Percentiles rank a stretch among this genome's conserved stretches.
Conservation (phyloP, 2,888 invertebrate species). For the Scrobipalpa atriplicella region DNA sequence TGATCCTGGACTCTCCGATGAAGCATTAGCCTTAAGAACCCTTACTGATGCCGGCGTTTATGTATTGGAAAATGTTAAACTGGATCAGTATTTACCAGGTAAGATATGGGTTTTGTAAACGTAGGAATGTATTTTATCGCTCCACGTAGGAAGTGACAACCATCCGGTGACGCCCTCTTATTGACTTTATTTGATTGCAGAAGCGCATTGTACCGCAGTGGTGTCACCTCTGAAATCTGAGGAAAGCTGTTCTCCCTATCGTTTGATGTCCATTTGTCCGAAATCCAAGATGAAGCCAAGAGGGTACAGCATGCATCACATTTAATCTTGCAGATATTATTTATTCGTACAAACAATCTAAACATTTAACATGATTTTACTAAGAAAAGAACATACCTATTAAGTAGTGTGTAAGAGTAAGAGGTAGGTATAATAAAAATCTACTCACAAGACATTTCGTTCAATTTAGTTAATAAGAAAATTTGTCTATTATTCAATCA, state of each 20-base stretch:
- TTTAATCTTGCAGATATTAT: constrained; percentile 16
- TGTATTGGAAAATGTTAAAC: constrained; percentile 83
- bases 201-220: constrained; percentile 61
- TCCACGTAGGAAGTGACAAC: too few relatives aligned
- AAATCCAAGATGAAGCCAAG: constrained; percentile 35
- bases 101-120: too few relatives aligned
- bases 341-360: too few relatives aligned
- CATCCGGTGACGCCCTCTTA: neutral
- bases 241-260: constrained; percentile 81
- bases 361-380: too few relatives aligned
- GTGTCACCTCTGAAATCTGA: constrained; percentile 83
- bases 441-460: too few relatives aligned
- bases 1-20: constrained; percentile 69
- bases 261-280: constrained; percentile 75
- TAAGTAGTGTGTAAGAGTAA: too few relatives aligned
- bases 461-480: neutral
- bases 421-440: neutral
- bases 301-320: constrained; percentile 14
- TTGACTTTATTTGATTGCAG: constrained; percentile 24
- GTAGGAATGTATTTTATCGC: too few relatives aligned
- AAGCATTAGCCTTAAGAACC: constrained; percentile 45
- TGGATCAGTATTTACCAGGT: constrained; percentile 63
- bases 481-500: neutral
- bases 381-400: too few relatives aligned
- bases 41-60: constrained; percentile 73